A percentile compares a stretch with the other conserved stretches of the same genome.
Evolutionary conservation across 2,888 invertebrate genomes (phyloP).

Genomic region (Caenorhabditis zanzibari): DNA sequence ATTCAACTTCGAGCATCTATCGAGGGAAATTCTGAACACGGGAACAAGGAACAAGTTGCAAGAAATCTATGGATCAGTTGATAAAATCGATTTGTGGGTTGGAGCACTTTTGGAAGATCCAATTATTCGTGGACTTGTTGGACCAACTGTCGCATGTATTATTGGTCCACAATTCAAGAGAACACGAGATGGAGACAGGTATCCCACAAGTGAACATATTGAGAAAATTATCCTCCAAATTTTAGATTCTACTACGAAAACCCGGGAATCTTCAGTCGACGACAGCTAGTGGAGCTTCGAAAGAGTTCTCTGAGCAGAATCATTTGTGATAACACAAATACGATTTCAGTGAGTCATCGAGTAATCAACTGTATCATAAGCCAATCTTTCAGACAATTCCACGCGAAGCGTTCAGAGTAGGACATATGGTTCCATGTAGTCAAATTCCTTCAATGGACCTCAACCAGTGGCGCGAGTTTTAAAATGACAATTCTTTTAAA

Average conservation of each 20-base stretch:
- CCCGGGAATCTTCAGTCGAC: constrained; percentile 82
- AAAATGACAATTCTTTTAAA: constrained; percentile 19
- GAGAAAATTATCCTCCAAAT: no score
- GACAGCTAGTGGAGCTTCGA: constrained; percentile 90
- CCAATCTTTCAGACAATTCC: constrained; percentile 75
- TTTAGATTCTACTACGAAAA: constrained; percentile 85
- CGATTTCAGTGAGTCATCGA: constrained; percentile 82
- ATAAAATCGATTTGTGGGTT: constrained; percentile 85
- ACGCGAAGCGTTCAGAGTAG: constrained; percentile 82
- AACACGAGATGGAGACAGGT: constrained; percentile 85
- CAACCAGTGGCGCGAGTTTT: constrained; percentile 79
- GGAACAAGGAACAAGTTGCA: constrained; percentile 76
- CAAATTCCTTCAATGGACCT: constrained; percentile 83
- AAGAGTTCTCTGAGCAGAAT: constrained; percentile 92
- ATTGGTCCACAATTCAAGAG: constrained; percentile 85
- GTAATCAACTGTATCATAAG: not conserved
- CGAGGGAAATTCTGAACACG: constrained; percentile 79
- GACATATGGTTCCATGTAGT: constrained; percentile 79
- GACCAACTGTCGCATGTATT: constrained; percentile 85
- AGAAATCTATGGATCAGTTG: constrained; percentile 77
- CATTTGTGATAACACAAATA: constrained; percentile 93
- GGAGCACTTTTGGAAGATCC: constrained; percentile 85
- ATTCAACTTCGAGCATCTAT: constrained; percentile 87
- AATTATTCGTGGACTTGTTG: constrained; percentile 84
- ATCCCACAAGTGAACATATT: not conserved